Percentiles rank a stretch among this genome's conserved stretches.
These are phyloP conservation scores for Gorsachius goisagi DNA, from an alignment of 2,113 vertebrate genomes.

Conservation along the genomic window DNA sequence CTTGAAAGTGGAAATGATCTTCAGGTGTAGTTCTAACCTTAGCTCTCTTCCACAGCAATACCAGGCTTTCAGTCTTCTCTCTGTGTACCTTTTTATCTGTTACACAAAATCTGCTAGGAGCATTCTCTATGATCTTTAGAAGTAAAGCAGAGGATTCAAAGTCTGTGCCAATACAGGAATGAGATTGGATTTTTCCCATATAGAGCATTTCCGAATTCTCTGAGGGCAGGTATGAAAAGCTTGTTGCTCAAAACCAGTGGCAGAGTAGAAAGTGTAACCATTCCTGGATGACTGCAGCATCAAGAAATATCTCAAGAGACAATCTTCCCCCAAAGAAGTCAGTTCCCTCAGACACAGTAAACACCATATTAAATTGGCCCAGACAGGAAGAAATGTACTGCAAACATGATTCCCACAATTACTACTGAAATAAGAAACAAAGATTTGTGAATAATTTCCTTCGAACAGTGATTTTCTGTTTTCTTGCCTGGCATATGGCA, in stretches of 20 bases:
- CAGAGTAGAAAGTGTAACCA: neutral
- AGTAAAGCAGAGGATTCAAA: constrained; percentile 17
- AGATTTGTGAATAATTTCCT: neutral
- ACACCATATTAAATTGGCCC: neutral
- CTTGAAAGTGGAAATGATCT: constrained; percentile 17
- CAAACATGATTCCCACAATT: neutral
- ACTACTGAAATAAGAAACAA: neutral
- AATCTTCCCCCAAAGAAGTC: neutral
- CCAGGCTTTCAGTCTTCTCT: neutral
- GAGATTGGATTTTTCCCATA: neutral
- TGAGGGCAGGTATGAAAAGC: neutral
- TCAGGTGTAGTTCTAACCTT: constrained; percentile 25
- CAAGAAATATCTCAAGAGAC: neutral
- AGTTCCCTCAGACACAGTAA: neutral
- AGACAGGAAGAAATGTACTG: neutral
- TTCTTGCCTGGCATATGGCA: neutral
- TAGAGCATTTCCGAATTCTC: neutral
- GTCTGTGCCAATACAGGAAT: neutral
- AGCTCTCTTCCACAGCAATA: neutral
- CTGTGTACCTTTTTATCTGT: constrained; percentile 5
- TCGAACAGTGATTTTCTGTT: neutral
- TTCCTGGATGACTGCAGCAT: neutral
- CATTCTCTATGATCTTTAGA: neutral
- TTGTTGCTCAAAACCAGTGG: constrained; percentile 8
- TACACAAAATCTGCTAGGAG: neutral